Evolutionary conservation across 2,797 vertebrate genomes (phyloP).

Genomic region (Myotis daubentonii): DNA sequence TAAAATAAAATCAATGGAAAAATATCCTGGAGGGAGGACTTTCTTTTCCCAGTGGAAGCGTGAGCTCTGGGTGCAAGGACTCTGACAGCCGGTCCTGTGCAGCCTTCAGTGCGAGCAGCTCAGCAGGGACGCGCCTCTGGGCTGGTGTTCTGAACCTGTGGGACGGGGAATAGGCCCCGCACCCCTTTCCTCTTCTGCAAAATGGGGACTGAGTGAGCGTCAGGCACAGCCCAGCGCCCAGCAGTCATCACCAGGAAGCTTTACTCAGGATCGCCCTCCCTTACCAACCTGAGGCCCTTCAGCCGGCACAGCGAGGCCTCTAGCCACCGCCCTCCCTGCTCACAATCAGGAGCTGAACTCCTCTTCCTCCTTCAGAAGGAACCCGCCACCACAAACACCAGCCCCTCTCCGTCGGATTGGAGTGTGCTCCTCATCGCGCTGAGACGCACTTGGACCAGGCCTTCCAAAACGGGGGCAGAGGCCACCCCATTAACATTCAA

Average conservation of each 20-base stretch:
- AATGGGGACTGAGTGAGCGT: not conserved
- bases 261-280: not conserved
- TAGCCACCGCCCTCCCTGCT: not conserved
- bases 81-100: not conserved
- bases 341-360: not conserved
- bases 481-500: constrained; percentile 72
- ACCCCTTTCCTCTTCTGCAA: not conserved
- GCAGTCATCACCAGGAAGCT: not conserved
- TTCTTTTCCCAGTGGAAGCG: not conserved
- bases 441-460: constrained; percentile 44
- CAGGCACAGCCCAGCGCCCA: not conserved
- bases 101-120: not conserved
- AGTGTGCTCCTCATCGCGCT: constrained; percentile 60
- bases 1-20: no score
- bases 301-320: not conserved
- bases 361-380: not conserved
- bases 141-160: not conserved
- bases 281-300: not conserved
- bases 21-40: no score
- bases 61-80: not conserved
- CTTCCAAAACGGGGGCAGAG: not conserved
- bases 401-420: constrained; percentile 58
- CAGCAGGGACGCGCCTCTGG: not conserved
- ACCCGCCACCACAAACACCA: not conserved
- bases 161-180: not conserved